Base-by-base conservation (phyloP, 92 coral and sea anemone genomes). In the Micromussa lordhowensis region DNA sequence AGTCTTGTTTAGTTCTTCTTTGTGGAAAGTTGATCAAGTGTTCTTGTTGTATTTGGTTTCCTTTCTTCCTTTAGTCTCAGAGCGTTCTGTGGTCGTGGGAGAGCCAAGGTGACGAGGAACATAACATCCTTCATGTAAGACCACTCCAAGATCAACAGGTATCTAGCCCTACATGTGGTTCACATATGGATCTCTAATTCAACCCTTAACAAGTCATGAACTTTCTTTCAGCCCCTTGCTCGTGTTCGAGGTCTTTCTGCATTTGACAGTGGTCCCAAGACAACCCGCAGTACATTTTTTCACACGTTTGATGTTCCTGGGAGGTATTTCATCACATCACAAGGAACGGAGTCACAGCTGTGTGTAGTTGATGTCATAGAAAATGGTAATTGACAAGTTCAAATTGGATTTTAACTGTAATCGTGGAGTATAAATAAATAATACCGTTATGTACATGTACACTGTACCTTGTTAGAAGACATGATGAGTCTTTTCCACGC, bases 31-130 rank as follows among this genome's bases (percentile, higher is more conserved):
- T 66, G 2, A 26, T 9, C 15, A 2, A 6, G 12, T 66, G 71
- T 26, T 66, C 2, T 28, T 28, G 34, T 28, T 1, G 61, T 15
- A 15, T 55, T 55, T 5, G 14, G 51, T 44, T 34, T 71, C 36
- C 49, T 34, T 72, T 6, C 21, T 77, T 22, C 17, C 10, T 84
- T 35, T 22, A 95, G 98, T 91, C 89, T 29, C 95, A 95, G 34
- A 93, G 98, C 82, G 91, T 95, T 54, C 81, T 95, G 36, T 95
- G 98, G 98, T 87, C 93, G n/a, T 95, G 98, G 98, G 95, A 93
- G 51, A 85, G 76, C 29, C 85, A 84, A 58, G 85, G 75, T 13
- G 64, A 64, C 0, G 93, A 92, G 49, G 80, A 86, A 36, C 98
- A 95, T 79, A 95, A 92, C 90, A 95, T 95, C 66, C 75, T 95